Evolutionary conservation across 2,888 invertebrate genomes (phyloP).

Genomic region (Nomada ruficornis): DNA sequence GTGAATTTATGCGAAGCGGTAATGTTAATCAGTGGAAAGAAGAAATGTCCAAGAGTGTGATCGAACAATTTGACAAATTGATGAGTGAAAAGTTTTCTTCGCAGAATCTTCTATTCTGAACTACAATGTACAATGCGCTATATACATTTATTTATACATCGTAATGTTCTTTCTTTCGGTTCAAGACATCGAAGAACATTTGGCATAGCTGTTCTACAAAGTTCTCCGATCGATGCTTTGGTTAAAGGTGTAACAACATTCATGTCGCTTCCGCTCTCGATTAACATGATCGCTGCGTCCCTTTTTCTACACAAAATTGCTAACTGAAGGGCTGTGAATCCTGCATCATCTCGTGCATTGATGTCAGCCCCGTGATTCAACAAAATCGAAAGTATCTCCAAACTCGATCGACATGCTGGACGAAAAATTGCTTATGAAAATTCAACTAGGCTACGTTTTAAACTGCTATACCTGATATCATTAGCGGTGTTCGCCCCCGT

Average conservation of each 20-base stretch:
- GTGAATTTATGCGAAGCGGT: slow-evolving; percentile 85
- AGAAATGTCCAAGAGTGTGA: slow-evolving; percentile 79
- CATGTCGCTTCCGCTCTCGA: slow-evolving; percentile 42
- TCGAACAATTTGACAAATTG: slow-evolving; percentile 85
- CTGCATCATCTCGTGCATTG: slow-evolving; percentile 50
- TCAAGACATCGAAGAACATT: slow-evolving; percentile 60
- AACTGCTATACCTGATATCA: slow-evolving; percentile 66
- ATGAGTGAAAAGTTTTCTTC: slow-evolving; percentile 71
- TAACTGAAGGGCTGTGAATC: slow-evolving; percentile 65
- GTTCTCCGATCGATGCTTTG: slow-evolving; percentile 50
- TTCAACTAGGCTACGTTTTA: background rate
- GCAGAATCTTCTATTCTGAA: slow-evolving; percentile 21
- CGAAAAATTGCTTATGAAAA: background rate
- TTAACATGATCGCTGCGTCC: slow-evolving; percentile 62
- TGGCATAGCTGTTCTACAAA: slow-evolving; percentile 62
- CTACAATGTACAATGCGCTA: background rate
- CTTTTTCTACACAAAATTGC: slow-evolving; percentile 68
- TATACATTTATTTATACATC: background rate
- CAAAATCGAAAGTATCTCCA: slow-evolving; percentile 58
- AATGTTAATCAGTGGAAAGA: slow-evolving; percentile 84
- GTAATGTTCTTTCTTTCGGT: slow-evolving; percentile 1
- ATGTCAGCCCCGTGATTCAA: slow-evolving; percentile 61
- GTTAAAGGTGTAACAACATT: slow-evolving; percentile 37
- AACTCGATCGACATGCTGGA: slow-evolving; percentile 68
- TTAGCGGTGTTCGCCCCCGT: slow-evolving; percentile 68